Percentiles rank a stretch among this genome's conserved stretches.
These are phyloP conservation scores for Dromius quadrimaculatus DNA, from an alignment of 2,888 invertebrate genomes.

Conservation along the genomic window DNA sequence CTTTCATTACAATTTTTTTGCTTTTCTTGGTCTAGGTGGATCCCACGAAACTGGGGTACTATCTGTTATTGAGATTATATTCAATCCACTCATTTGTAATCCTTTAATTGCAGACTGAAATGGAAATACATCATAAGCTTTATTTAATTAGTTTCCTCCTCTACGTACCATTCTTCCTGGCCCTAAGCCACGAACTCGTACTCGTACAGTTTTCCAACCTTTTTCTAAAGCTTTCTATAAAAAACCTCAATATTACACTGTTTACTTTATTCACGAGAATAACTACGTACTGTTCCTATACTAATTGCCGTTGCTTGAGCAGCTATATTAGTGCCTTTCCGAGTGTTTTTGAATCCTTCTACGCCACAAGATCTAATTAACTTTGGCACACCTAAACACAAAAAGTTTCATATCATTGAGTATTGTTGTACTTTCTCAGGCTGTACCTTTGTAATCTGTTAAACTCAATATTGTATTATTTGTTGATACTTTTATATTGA, in stretches of 20 bases:
- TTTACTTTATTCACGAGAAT: slow-evolving; percentile 36
- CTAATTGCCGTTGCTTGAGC: slow-evolving; percentile 93
- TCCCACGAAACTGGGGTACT: slow-evolving; percentile 86
- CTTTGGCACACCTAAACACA: slow-evolving; percentile 68
- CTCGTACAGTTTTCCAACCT: slow-evolving; percentile 82
- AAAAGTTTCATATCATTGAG: slow-evolving; percentile 9
- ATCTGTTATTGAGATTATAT: slow-evolving; percentile 94
- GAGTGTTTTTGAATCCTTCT: slow-evolving; percentile 95
- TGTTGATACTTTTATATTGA: slow-evolving; percentile 82
- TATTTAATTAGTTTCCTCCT: neutral
- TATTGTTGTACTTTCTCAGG: neutral
- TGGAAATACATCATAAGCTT: slow-evolving; percentile 50
- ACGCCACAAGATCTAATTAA: slow-evolving; percentile 83
- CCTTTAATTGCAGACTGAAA: slow-evolving; percentile 92
- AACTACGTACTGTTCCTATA: slow-evolving; percentile 76
- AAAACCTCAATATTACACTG: slow-evolving; percentile 25
- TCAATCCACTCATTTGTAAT: slow-evolving; percentile 89
- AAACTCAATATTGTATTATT: slow-evolving; percentile 91
- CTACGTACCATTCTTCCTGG: slow-evolving; percentile 90
- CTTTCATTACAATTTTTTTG: slow-evolving; percentile 85
- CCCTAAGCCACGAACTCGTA: slow-evolving; percentile 85
- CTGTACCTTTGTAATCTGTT: slow-evolving; percentile 76
- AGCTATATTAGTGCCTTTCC: slow-evolving; percentile 96
- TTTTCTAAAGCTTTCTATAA: slow-evolving; percentile 78
- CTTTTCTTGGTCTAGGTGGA: slow-evolving; percentile 87